Evolutionary conservation across 1,140 invertebrate genomes (phyloP).

Genomic region (Palaemon carinicauda): DNA sequence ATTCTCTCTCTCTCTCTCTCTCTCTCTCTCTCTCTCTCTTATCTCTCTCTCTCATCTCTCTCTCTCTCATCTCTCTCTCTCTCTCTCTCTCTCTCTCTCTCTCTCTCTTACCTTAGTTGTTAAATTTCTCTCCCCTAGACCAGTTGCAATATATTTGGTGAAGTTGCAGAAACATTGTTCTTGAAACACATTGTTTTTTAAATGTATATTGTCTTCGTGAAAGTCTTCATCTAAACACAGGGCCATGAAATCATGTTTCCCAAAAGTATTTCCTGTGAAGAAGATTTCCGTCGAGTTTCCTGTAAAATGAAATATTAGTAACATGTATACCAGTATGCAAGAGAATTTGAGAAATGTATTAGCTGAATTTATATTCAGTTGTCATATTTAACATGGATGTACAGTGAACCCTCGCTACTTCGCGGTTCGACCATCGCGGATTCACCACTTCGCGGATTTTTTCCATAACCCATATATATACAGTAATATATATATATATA

Average conservation of each 20-base stretch:
- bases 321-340: not conserved
- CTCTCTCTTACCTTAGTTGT: not conserved
- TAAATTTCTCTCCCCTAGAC: not conserved
- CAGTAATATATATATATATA: too few species aligned
- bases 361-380: too few species aligned
- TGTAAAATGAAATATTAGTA: too few species aligned
- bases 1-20: not conserved
- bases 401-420: too few species aligned
- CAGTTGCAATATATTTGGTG: not conserved
- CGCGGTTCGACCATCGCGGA: too few species aligned
- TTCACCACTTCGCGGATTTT: too few species aligned
- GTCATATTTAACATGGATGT: too few species aligned
- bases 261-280: conserved; percentile 13
- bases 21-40: not conserved
- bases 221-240: conserved; percentile 6
- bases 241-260: not conserved
- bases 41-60: not conserved
- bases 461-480: too few species aligned
- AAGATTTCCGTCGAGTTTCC: not conserved
- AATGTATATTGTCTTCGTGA: not conserved
- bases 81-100: not conserved
- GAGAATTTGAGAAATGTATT: not conserved
- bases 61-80: not conserved
- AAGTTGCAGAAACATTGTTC: conserved; percentile 29
- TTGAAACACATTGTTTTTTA: conserved; percentile 12